A percentile compares a stretch with the other conserved stretches of the same genome.
phyloP scores from a whole-genome alignment of 2,888 invertebrate genomes.

The Tillus elongatus region DNA sequence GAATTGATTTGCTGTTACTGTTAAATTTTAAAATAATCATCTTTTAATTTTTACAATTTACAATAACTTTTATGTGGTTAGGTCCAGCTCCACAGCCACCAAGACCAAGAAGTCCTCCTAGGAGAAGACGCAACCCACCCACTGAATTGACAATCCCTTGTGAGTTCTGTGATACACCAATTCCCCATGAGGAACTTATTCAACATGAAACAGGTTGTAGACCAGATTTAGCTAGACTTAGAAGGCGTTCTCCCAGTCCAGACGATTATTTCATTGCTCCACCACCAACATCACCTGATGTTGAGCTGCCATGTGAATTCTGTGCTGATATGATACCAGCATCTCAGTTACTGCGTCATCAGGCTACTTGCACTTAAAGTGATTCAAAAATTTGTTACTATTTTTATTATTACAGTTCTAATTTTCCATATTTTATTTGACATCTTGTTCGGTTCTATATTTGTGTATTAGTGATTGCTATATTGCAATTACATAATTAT shows the following conservation, averaged over 20 bases:
- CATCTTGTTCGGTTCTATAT: too few species aligned
- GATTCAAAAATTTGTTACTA: too few species aligned
- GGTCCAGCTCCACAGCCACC: conserved; percentile 7
- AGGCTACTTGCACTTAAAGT: conserved; percentile 41
- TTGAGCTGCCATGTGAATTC: conserved; percentile 53
- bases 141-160: conserved; percentile 46
- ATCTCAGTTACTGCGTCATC: conserved; percentile 48
- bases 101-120: conserved; percentile 40
- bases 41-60: not conserved
- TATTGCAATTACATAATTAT: too few species aligned
- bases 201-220: conserved; percentile 45
- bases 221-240: conserved; percentile 36
- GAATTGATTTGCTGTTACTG: too few species aligned
- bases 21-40: too few species aligned
- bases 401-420: too few species aligned
- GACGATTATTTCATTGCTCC: conserved; percentile 29
- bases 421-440: too few species aligned
- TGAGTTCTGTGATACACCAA: conserved; percentile 47
- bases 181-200: conserved; percentile 45
- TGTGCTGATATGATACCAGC: conserved; percentile 46
- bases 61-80: conserved; percentile 1
- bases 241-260: conserved; percentile 23
- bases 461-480: too few species aligned
- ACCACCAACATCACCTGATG: conserved; percentile 15
- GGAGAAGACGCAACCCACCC: conserved; percentile 44